Evolutionary conservation across 2,797 vertebrate genomes (phyloP).

Genomic region (Oreortyx pictus): DNA sequence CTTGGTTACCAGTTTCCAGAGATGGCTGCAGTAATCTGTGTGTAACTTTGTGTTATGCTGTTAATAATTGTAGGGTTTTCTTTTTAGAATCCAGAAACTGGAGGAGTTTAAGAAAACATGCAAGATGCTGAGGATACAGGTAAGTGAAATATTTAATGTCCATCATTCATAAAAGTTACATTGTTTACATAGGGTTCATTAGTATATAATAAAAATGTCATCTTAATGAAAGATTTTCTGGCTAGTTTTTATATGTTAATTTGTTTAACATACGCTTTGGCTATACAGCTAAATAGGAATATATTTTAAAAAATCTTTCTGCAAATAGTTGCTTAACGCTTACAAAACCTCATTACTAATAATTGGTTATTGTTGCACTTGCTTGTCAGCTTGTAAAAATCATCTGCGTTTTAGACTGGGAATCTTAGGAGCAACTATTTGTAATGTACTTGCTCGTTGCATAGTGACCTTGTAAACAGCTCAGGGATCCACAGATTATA

Average conservation of each 20-base stretch:
- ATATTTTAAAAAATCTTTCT: constrained; percentile 71
- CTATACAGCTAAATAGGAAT: constrained; percentile 80
- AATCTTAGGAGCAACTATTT: constrained; percentile 56
- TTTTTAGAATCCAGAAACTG: constrained; percentile 68
- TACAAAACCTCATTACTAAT: constrained; percentile 76
- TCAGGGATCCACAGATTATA: constrained; percentile 58
- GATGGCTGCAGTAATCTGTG: constrained; percentile 37
- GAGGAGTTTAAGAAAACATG: constrained; percentile 79
- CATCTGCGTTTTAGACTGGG: constrained; percentile 52
- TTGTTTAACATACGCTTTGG: constrained; percentile 82
- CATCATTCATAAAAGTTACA: constrained; percentile 82
- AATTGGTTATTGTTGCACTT: constrained; percentile 59
- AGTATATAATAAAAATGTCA: constrained; percentile 83
- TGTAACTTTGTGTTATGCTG: constrained; percentile 26
- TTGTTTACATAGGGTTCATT: constrained; percentile 83
- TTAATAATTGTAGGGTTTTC: constrained; percentile 10
- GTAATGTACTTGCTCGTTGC: constrained; percentile 75
- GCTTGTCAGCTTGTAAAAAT: constrained; percentile 70
- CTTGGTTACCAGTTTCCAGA: constrained; percentile 45
- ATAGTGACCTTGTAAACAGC: constrained; percentile 81
- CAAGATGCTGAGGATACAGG: constrained; percentile 77
- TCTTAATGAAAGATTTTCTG: constrained; percentile 80
- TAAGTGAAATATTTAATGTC: constrained; percentile 85
- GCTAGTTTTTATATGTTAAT: constrained; percentile 81
- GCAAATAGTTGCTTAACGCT: constrained; percentile 76